A percentile compares a stretch with the other conserved stretches of the same genome.
These are phyloP conservation scores for Linyphia triangularis DNA, from an alignment of 2,888 invertebrate genomes.

Conservation along the genomic window DNA sequence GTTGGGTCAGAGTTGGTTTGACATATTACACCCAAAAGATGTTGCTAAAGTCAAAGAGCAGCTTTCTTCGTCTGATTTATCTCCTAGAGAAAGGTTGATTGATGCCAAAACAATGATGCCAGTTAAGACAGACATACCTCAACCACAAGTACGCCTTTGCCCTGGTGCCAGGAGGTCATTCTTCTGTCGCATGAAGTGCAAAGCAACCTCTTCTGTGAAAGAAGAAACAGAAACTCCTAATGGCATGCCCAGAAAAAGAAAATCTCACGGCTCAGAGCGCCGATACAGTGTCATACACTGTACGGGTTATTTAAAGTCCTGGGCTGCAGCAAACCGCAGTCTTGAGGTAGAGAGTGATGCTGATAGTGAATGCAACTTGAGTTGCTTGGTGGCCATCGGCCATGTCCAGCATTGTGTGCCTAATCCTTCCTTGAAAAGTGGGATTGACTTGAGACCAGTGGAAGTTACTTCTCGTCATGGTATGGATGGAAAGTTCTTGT, in stretches of 20 bases:
- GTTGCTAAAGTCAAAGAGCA: slow-evolving; percentile 97
- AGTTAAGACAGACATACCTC: slow-evolving; percentile 90
- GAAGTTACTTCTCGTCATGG: slow-evolving; percentile 90
- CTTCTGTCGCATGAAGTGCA: slow-evolving; percentile 95
- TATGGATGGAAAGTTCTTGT: slow-evolving; percentile 93
- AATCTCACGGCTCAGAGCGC: slow-evolving; percentile 85
- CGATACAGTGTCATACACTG: slow-evolving; percentile 94
- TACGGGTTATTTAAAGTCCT: slow-evolving; percentile 94
- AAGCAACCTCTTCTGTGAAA: slow-evolving; percentile 84
- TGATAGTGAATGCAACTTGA: slow-evolving; percentile 85
- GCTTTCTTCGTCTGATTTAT: slow-evolving; percentile 92
- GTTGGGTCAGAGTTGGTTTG: slow-evolving; percentile 94
- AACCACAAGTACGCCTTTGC: slow-evolving; percentile 88
- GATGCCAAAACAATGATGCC: slow-evolving; percentile 97
- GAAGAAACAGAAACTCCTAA: slow-evolving; percentile 85
- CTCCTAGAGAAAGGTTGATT: slow-evolving; percentile 91
- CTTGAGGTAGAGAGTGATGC: slow-evolving; percentile 85
- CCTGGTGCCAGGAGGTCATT: slow-evolving; percentile 95
- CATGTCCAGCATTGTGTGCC: slow-evolving; percentile 85
- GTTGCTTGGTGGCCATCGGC: slow-evolving; percentile 93
- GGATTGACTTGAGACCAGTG: slow-evolving; percentile 78
- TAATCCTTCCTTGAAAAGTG: slow-evolving; percentile 76
- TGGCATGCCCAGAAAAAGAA: slow-evolving; percentile 81
- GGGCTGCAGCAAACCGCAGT: slow-evolving; percentile 89
- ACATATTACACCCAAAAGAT: slow-evolving; percentile 95